Evolutionary conservation across 2,888 invertebrate genomes (phyloP).

Genomic region (Hydraecia micacea): DNA sequence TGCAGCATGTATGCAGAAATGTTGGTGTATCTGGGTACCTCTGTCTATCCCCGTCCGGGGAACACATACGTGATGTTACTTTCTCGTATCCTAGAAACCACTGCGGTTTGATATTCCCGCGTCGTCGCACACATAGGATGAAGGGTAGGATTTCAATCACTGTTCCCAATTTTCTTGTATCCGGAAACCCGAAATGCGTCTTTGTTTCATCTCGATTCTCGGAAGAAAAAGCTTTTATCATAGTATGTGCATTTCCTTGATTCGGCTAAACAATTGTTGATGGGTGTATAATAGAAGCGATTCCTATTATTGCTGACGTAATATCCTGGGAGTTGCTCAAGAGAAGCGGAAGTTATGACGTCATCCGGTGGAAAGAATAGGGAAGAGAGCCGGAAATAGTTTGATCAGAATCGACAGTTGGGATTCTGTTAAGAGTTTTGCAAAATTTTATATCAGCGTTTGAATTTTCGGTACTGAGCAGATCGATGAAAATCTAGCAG

Average conservation of each 20-base stretch:
- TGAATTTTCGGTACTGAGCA: no score
- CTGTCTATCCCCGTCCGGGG: no score
- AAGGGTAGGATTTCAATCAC: conserved; percentile 45
- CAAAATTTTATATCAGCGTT: background rate
- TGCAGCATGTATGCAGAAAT: no score
- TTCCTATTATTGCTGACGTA: conserved; percentile 32
- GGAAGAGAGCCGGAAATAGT: background rate
- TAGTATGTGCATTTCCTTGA: conserved; percentile 22
- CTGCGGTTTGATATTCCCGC: conserved; percentile 32
- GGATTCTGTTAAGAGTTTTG: background rate
- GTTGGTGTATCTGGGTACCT: no score
- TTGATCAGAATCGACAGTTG: background rate
- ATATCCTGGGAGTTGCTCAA: conserved; percentile 7
- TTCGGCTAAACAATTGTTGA: conserved; percentile 40
- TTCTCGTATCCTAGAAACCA: background rate
- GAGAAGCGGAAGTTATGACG: background rate
- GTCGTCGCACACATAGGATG: conserved; percentile 1
- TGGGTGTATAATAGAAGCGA: conserved; percentile 25
- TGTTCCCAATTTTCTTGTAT: conserved; percentile 27
- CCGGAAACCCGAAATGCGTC: conserved; percentile 36
- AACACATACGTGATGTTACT: background rate
- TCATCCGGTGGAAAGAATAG: background rate
- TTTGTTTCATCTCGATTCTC: conserved; percentile 49
- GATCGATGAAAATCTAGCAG: no score
- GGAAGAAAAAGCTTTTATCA: conserved; percentile 48